Percentiles rank a stretch among this genome's conserved stretches.
These are phyloP conservation scores for Motacilla tschutschensis DNA, from an alignment of 2,113 vertebrate species.

Conservation along the genomic window DNA sequence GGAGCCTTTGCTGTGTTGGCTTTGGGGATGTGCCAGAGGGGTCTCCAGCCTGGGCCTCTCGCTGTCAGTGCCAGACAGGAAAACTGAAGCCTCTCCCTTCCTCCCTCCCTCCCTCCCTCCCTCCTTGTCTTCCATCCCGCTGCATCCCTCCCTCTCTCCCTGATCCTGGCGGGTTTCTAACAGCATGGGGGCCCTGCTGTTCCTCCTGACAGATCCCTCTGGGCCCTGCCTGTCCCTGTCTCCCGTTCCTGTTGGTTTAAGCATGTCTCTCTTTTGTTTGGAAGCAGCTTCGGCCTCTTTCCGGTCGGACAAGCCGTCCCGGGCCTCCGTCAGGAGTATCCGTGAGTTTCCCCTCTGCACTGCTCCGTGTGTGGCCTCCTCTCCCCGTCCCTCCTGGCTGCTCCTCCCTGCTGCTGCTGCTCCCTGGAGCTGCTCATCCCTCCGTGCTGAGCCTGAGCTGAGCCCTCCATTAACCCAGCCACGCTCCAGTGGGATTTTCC, in stretches of 20 bases:
- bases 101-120: neutral
- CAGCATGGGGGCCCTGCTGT: neutral
- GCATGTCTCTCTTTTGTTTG: constrained; percentile 54
- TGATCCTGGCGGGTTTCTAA: neutral
- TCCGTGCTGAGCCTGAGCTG: neutral
- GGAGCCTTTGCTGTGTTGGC: neutral
- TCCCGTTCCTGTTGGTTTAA: neutral
- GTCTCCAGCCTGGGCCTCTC: neutral
- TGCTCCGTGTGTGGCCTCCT: neutral
- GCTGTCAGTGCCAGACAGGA: neutral
- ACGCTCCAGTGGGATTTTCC: fast-evolving
- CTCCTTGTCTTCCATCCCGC: neutral
- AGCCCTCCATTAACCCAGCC: neutral
- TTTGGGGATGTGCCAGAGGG: neutral
- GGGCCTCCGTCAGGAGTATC: constrained; percentile 75
- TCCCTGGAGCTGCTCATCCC: neutral
- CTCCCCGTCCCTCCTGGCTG: neutral
- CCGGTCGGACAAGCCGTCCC: constrained; percentile 74
- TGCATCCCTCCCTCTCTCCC: neutral
- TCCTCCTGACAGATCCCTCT: neutral
- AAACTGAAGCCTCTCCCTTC: neutral
- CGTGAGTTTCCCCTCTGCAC: constrained; percentile 73
- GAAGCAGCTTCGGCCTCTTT: constrained; percentile 78
- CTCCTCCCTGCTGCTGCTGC: neutral
- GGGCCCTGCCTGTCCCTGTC: neutral